Percentiles rank a stretch among this genome's conserved stretches.
Conservation (phyloP, 2,888 invertebrate genomes). For the Drosophila tanythrix region DNA sequence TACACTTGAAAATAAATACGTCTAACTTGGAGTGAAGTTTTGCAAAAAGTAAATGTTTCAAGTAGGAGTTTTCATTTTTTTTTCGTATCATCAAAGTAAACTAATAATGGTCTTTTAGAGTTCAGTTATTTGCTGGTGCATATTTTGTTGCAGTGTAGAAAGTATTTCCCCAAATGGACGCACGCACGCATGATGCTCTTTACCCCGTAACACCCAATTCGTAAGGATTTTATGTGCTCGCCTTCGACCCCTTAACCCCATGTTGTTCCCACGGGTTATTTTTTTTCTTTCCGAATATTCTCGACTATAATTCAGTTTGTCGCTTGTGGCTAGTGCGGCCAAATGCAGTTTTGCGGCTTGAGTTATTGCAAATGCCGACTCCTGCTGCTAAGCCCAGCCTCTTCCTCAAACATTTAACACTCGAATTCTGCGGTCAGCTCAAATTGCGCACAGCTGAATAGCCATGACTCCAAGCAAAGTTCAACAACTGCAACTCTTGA, state of each 20-base stretch:
- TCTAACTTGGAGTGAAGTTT: background rate
- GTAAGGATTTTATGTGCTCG: background rate
- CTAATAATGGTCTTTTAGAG: background rate
- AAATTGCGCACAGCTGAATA: slow-evolving; percentile 1
- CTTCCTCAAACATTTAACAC: slow-evolving; percentile 37
- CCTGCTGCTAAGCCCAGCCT: slow-evolving; percentile 4
- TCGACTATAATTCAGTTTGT: slow-evolving; percentile 57
- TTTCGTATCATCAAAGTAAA: background rate
- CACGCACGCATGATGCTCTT: slow-evolving; percentile 22
- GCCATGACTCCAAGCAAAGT: slow-evolving; percentile 3
- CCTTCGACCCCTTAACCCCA: background rate
- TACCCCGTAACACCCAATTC: background rate
- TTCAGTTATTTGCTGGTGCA: background rate
- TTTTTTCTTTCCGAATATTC: background rate
- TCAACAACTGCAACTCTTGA: slow-evolving; percentile 12
- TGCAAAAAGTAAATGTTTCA: background rate
- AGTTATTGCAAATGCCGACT: slow-evolving; percentile 67
- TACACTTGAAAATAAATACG: background rate
- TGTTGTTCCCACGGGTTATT: background rate
- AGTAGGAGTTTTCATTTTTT: background rate
- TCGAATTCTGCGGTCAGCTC: slow-evolving; percentile 18
- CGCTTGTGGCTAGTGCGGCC: slow-evolving; percentile 56
- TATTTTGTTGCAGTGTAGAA: background rate
- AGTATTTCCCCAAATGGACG: slow-evolving; percentile 12
- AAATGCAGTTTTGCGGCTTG: slow-evolving; percentile 56